phyloP scores from a whole-genome alignment of 2,888 invertebrate species.

The Biston betularia region DNA sequence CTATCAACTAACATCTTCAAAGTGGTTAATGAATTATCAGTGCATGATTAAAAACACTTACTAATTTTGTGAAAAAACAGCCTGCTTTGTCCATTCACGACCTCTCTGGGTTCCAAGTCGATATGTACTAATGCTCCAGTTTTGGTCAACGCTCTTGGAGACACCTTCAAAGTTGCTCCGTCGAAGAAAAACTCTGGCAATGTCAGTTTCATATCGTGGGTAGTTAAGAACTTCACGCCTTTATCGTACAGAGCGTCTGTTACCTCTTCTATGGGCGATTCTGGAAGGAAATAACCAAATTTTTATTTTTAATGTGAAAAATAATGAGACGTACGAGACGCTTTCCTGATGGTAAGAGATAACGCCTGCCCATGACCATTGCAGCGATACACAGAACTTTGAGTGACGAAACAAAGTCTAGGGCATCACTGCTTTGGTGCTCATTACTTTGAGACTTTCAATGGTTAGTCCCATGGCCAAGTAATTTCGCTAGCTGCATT shows the following conservation, averaged over 20 bases:
- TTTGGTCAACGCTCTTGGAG: slow-evolving; percentile 90
- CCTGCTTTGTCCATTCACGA: slow-evolving; percentile 82
- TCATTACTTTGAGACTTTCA: too few relatives aligned
- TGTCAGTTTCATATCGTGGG: slow-evolving; percentile 90
- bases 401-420: too few relatives aligned
- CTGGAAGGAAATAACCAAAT: slow-evolving; percentile 60
- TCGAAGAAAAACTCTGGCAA: slow-evolving; percentile 91
- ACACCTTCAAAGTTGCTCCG: slow-evolving; percentile 90
- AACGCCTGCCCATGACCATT: too few relatives aligned
- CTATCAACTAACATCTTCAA: too few relatives aligned
- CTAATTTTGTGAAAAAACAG: slow-evolving; percentile 90
- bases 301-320: too few relatives aligned
- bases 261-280: slow-evolving; percentile 91
- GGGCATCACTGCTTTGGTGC: too few relatives aligned
- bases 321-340: too few relatives aligned
- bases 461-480: too few relatives aligned
- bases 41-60: slow-evolving; percentile 82
- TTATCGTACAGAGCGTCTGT: slow-evolving; percentile 90
- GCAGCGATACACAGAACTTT: too few relatives aligned
- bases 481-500: too few relatives aligned
- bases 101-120: slow-evolving; percentile 87
- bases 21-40: too few relatives aligned
- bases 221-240: slow-evolving; percentile 90
- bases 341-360: too few relatives aligned
- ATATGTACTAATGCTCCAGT: slow-evolving; percentile 91